Evolutionary conservation across 2,113 vertebrate genomes (phyloP).

Genomic region (Sylvia atricapilla): DNA sequence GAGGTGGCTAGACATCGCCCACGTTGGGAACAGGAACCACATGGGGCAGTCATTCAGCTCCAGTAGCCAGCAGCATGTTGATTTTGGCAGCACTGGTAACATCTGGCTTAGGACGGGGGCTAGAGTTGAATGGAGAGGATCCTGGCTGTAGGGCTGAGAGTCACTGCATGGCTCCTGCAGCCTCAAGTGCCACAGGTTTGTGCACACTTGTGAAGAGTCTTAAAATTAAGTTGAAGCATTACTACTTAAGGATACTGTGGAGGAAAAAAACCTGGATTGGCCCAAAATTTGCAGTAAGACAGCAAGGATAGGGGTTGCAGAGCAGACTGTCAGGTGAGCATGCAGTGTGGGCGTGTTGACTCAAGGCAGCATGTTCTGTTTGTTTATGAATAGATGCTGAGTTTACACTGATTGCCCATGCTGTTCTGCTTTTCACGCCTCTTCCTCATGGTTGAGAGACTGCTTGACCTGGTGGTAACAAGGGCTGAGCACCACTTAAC

Average conservation of each 20-base stretch:
- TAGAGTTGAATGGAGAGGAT: background rate
- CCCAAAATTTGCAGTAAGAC: background rate
- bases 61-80: background rate
- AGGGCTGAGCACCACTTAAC: background rate
- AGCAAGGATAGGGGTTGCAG: background rate
- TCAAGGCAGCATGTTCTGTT: background rate
- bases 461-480: background rate
- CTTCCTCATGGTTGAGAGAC: background rate
- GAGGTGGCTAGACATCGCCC: background rate
- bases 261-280: background rate
- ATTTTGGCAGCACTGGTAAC: background rate
- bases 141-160: rapidly evolving
- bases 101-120: background rate
- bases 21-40: background rate
- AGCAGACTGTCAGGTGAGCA: background rate
- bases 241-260: background rate
- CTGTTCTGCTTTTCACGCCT: background rate
- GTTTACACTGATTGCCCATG: background rate
- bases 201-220: background rate
- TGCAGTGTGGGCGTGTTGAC: background rate
- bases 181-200: background rate
- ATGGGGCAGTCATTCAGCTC: background rate
- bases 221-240: background rate
- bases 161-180: background rate
- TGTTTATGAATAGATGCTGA: background rate